Base-by-base conservation (phyloP, 1,140 invertebrate genomes). In the Brachionus koreanus region DNA sequence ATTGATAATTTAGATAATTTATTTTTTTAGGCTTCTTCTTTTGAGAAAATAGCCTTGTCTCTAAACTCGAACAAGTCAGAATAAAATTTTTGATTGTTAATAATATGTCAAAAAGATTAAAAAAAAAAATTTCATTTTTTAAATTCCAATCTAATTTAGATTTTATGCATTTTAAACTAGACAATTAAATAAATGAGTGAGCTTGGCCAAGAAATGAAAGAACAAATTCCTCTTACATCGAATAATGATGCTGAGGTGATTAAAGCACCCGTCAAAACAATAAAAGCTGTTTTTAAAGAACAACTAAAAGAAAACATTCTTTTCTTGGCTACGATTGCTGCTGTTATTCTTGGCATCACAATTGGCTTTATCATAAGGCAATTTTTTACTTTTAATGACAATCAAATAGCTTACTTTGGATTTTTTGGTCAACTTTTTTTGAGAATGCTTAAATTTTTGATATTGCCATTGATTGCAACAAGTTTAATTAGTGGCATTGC, bases 381-480 rank as follows among this genome's bases (percentile, higher is more conserved):
- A 46, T 49, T 49, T 35, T 82, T 49, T 67, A 33, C n/a, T 12
- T 69, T 82, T 33, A 57, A 82, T 23, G 61, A 75, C 12, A 43
- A 83, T 57, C 61, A 75, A 39, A 83, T 83, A 25, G 13, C 23
- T 7, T 74, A 76, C 33, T 61, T 83, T 25, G 82, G 57, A 29
- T 83, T 83, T 61, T 29, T 42, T 39, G 82, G 82, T 19, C 49
- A 61, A 37, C 16, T 83, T 10, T 83, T 83, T 65, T 65, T 83
- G 5, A 75, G 57, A 33, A 83, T 83, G 46, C 69, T 83, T 13
- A 74, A 83, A 72, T 42, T 83, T 42, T 13, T 83, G 4, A 83
- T 83, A 13, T 23, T 83, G n/a, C 82, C 82, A 12, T 67, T 83
- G 33, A 83, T 83, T 13, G 61, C 42, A 7, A 61, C 82, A 37